Evolutionary conservation across 2,888 invertebrate genomes (phyloP).

Genomic region (Acanthosepion pharaonis): DNA sequence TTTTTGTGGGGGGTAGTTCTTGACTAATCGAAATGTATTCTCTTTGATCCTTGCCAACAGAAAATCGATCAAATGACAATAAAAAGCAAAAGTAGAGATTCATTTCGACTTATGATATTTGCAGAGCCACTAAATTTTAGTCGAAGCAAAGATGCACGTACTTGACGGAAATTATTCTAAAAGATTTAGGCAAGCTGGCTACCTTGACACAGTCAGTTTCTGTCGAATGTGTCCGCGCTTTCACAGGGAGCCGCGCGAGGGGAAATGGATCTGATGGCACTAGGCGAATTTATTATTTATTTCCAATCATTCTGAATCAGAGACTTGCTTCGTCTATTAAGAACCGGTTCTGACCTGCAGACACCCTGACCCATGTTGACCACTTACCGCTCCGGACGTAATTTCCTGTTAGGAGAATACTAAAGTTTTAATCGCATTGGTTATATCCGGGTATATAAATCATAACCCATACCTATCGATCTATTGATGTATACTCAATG

Average conservation of each 20-base stretch:
- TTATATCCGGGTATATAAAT: background rate
- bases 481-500: background rate
- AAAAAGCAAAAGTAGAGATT: too few relatives aligned
- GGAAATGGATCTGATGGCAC: background rate
- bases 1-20: too few relatives aligned
- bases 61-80: too few relatives aligned
- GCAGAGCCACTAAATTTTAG: too few relatives aligned
- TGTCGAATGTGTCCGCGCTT: background rate
- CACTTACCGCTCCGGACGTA: background rate
- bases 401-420: background rate
- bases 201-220: background rate
- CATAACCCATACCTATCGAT: background rate
- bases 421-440: slow-evolving; percentile 4
- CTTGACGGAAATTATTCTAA: background rate
- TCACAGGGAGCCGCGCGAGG: background rate
- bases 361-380: background rate
- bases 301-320: slow-evolving; percentile 3
- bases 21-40: too few relatives aligned
- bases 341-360: background rate
- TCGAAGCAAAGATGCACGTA: too few relatives aligned
- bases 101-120: too few relatives aligned
- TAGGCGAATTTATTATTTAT: background rate
- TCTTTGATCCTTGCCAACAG: too few relatives aligned
- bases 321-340: background rate
- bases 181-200: background rate